These are phyloP conservation scores for Drosophila kanapiae DNA, from an alignment of 1,140 invertebrate genomes.

Conservation along the genomic window DNA sequence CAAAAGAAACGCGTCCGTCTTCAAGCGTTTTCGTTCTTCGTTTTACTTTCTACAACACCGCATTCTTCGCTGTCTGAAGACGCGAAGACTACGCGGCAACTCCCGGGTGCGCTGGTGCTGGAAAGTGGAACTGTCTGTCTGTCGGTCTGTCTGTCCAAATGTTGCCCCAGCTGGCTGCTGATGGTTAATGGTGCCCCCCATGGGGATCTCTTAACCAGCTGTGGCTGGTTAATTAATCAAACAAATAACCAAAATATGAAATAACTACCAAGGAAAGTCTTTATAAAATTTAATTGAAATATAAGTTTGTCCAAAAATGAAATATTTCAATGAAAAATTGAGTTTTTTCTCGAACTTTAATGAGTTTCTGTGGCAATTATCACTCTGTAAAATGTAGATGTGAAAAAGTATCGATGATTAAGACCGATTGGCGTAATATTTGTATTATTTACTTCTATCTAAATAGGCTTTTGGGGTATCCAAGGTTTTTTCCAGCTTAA, in stretches of 20 bases:
- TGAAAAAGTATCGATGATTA: too few relatives aligned
- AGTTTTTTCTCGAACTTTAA: too few relatives aligned
- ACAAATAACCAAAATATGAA: not conserved
- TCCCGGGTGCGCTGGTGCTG: constrained; percentile 13
- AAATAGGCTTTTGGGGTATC: not conserved
- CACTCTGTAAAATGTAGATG: too few relatives aligned
- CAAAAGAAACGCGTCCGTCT: constrained; percentile 35
- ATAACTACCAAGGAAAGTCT: not conserved
- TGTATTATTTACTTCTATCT: not conserved
- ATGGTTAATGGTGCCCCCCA: constrained; percentile 7
- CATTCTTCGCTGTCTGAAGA: constrained; percentile 26
- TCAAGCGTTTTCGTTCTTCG: constrained; percentile 31
- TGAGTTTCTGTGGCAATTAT: too few relatives aligned
- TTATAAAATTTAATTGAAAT: not conserved
- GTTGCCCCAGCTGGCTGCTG: constrained; percentile 20
- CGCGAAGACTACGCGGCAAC: not conserved
- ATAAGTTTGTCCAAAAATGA: too few relatives aligned
- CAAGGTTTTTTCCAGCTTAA: constrained; percentile 3
- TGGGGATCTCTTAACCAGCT: constrained; percentile 3
- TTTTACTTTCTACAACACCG: constrained; percentile 69
- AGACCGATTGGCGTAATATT: not conserved
- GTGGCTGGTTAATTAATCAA: not conserved
- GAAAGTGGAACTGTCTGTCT: constrained; percentile 47
- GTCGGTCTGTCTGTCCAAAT: constrained; percentile 18
- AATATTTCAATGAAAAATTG: too few relatives aligned